Evolutionary conservation across 2,888 invertebrate genomes (phyloP), one percentile per base, ranked within the genome.

Genomic region (Carterocephalus palaemon): DNA sequence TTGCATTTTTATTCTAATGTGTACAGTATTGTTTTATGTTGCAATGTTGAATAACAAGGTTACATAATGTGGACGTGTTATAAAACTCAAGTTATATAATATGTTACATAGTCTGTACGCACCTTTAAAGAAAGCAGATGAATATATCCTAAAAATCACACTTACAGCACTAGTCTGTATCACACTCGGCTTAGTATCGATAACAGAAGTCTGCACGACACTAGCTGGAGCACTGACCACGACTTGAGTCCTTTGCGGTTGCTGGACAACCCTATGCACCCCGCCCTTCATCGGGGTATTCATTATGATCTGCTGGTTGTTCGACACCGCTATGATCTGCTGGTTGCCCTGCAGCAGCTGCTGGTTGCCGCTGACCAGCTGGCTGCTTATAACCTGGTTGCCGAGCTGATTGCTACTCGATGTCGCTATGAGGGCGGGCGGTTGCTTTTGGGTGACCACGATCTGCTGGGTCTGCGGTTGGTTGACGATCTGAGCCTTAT

Each of bases 401-500:
- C 10, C 29, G 4, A 76, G 69, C 33, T 72, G 79, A 57, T 62
- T 80, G 54, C 56, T 62, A 0, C 64, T 55, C 0, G 77, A 64
- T 0, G 81, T 76, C 37, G 67, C 71, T 31, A 83, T 82, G 1
- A 84, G 53, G 0, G 81, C 75, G 0, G 83, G 82, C 1, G 83
- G 77, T 59, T 83, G 79, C 48, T 85, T 84, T 46, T 82, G 82
- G 0, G 82, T 78, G 1, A 85, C 79, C 13, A 85, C 66, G 1
- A 83, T 78, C 50, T 87, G 87, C 22, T 82, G 87, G 0, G 57
- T 46, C 17, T 78, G 77, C 2, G 61, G 56, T 38, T 54, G 88
- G 73, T 83, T 60, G 54, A 81, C 67, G 3, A 86, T 69, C 53
- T 82, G 83, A 0, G 85, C 90, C 5, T 90, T 90, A 22, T 90